phyloP scores from a whole-genome alignment of 2,797 vertebrate species.

The Myoxocephalus aenaeus region DNA sequence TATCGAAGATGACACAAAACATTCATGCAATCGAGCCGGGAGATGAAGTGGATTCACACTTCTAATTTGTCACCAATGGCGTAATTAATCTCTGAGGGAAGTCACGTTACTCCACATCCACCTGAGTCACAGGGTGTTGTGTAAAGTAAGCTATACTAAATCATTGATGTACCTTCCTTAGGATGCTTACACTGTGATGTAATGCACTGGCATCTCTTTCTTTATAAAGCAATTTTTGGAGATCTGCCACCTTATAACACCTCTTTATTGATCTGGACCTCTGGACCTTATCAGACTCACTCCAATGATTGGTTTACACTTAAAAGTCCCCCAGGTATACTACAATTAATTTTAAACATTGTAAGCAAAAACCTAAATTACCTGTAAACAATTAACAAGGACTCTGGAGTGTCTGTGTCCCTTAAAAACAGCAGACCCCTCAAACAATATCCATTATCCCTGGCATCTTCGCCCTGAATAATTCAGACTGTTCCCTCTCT shows the following conservation, averaged over 20 bases:
- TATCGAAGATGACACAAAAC: slow-evolving; percentile 20
- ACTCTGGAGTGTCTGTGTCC: background rate
- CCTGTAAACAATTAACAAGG: background rate
- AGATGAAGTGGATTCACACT: slow-evolving; percentile 8
- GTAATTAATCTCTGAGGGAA: slow-evolving; percentile 41
- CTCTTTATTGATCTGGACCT: background rate
- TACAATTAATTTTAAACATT: background rate
- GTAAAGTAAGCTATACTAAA: background rate
- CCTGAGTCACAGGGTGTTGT: background rate
- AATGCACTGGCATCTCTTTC: background rate
- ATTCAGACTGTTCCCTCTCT: background rate
- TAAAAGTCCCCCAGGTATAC: background rate
- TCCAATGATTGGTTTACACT: background rate
- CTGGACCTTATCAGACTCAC: background rate
- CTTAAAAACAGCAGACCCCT: background rate
- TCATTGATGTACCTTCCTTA: background rate
- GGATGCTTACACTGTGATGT: background rate
- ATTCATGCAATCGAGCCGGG: background rate
- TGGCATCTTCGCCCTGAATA: background rate
- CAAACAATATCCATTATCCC: background rate
- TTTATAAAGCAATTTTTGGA: background rate
- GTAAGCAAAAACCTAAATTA: background rate
- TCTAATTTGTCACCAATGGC: slow-evolving; percentile 20
- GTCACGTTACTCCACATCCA: slow-evolving; percentile 8
- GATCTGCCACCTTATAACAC: no score